Conservation (phyloP, 2,888 invertebrate genomes). For the Boloria euphrosyne region DNA sequence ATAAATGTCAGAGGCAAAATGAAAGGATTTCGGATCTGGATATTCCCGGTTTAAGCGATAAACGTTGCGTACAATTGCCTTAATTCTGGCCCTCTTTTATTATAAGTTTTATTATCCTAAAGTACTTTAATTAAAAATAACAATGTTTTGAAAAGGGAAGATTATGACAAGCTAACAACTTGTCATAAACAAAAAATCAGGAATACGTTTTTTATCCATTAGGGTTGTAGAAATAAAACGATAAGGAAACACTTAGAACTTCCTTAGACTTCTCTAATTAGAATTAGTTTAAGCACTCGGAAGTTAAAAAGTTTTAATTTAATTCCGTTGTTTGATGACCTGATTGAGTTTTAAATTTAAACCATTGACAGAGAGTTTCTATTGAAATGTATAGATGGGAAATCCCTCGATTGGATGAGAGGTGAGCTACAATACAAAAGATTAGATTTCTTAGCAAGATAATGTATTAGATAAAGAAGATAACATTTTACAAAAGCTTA, state of each 20-base stretch:
- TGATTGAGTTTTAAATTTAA: constrained; percentile 40
- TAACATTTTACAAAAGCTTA: no score
- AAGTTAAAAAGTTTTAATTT: constrained; percentile 49
- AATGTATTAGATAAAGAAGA: no score
- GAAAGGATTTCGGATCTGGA: constrained; percentile 51
- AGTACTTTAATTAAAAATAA: constrained; percentile 68
- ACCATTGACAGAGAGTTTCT: constrained; percentile 21
- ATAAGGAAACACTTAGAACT: constrained; percentile 29
- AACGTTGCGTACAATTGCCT: constrained; percentile 53
- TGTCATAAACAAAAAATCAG: constrained; percentile 63
- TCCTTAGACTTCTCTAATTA: constrained; percentile 50
- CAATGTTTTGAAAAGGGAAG: constrained; percentile 62
- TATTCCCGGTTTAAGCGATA: constrained; percentile 49
- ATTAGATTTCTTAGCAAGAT: no score
- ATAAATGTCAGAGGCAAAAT: constrained; percentile 53
- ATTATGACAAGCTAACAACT: constrained; percentile 64
- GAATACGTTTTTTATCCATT: constrained; percentile 53
- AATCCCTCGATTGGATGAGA: no score
- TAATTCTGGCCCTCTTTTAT: constrained; percentile 52
- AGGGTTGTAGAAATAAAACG: constrained; percentile 50
- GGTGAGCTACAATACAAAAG: no score
- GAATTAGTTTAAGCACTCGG: constrained; percentile 48
- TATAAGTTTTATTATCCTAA: constrained; percentile 60
- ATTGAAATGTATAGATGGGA: no score
- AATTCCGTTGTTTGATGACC: constrained; percentile 44